Percentiles rank a stretch among this genome's conserved stretches.
Conservation (phyloP, 2,113 vertebrate species). For the Salvelinus fontinalis region DNA sequence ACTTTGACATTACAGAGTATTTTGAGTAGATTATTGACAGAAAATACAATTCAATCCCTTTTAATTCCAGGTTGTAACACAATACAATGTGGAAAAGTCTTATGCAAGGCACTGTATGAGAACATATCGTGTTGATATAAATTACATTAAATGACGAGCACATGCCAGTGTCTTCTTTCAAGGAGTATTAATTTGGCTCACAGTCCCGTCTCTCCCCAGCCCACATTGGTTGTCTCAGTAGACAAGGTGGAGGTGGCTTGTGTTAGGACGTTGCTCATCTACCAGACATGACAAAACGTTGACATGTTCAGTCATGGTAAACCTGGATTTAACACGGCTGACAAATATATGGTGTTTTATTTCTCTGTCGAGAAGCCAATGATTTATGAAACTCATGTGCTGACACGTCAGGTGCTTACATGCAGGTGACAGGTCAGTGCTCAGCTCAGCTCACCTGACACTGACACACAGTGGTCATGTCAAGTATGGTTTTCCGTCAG, state of each 20-base stretch:
- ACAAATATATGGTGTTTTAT: conserved; percentile 44
- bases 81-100: neutral
- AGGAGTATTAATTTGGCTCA: neutral
- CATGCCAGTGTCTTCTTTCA: neutral
- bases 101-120: neutral
- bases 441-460: conserved; percentile 9
- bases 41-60: too few species aligned
- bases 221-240: neutral
- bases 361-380: conserved; percentile 44
- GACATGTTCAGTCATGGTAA: conserved; percentile 45
- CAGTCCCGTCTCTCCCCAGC: neutral
- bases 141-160: neutral
- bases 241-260: conserved; percentile 45
- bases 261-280: conserved; percentile 37
- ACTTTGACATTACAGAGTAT: too few species aligned
- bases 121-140: neutral
- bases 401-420: conserved; percentile 12
- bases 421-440: neutral
- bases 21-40: too few species aligned
- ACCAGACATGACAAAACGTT: conserved; percentile 46
- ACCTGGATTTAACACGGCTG: conserved; percentile 39
- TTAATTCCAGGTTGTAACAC: too few species aligned
- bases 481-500: conserved; percentile 7
- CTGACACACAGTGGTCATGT: conserved; percentile 22
- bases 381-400: conserved; percentile 53